These are phyloP conservation scores for Tadarida brasiliensis DNA, from an alignment of 2,797 vertebrate genomes.

Conservation along the genomic window DNA sequence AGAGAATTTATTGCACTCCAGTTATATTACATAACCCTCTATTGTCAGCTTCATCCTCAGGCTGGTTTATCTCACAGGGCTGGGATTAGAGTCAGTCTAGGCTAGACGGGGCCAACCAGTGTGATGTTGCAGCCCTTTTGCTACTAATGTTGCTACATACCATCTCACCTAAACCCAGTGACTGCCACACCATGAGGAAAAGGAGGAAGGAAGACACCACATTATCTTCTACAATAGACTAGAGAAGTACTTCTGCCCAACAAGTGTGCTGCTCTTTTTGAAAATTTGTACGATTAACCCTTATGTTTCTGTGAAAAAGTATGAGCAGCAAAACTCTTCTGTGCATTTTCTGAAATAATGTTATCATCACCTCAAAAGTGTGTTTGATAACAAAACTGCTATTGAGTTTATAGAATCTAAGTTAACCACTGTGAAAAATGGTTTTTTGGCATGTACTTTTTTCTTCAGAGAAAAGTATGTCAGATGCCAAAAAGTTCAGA, in stretches of 20 bases:
- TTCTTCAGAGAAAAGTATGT: not conserved
- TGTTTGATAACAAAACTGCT: conserved; percentile 1
- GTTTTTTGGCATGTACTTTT: not conserved
- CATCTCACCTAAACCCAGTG: not conserved
- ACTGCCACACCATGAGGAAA: not conserved
- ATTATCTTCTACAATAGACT: not conserved
- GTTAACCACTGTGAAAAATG: not conserved
- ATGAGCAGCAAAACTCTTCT: not conserved
- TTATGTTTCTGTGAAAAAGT: not conserved
- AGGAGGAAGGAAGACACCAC: not conserved
- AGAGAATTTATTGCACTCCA: conserved; percentile 22
- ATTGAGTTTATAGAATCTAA: not conserved
- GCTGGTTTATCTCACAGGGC: not conserved
- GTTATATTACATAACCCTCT: not conserved
- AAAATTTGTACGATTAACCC: not conserved
- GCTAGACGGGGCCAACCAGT: not conserved
- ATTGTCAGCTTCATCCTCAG: not conserved
- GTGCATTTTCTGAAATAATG: conserved; percentile 25
- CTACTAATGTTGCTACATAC: not conserved
- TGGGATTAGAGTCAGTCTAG: not conserved
- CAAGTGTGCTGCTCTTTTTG: not conserved
- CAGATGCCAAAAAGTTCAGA: not conserved
- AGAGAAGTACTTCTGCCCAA: not conserved
- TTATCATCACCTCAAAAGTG: not conserved
- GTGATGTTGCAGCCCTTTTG: not conserved